Evolutionary conservation across 30 jellyfish, hydroid and myxozoan species (phyloP).

Genomic region (Aurelia coerulea): DNA sequence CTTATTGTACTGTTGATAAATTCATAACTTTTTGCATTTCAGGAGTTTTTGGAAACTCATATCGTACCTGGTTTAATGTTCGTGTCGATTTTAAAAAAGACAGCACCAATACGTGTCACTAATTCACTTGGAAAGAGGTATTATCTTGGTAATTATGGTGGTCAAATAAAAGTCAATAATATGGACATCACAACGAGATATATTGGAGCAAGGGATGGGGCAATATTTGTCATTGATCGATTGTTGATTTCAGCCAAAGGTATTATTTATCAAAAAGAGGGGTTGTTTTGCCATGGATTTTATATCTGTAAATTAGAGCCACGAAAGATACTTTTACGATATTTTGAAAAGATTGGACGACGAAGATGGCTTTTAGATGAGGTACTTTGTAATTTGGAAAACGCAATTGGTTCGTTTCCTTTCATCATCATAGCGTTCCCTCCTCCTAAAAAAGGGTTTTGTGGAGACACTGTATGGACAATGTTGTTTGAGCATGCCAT

Average conservation of each 20-base stretch:
- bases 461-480: no score
- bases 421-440: no score
- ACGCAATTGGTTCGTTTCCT: no score
- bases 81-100: constrained; percentile 8
- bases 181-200: background rate
- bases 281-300: no score
- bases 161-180: background rate
- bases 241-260: constrained; percentile 23
- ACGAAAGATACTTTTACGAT: no score
- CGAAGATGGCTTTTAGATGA: no score
- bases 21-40: background rate
- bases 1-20: no score
- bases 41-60: constrained; percentile 48
- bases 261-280: background rate
- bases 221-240: constrained; percentile 14
- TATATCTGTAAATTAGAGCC: no score
- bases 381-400: no score
- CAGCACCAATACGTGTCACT: background rate
- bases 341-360: no score
- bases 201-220: constrained; percentile 48
- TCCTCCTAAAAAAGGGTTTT: no score
- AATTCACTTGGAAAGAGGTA: constrained; percentile 3
- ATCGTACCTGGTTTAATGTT: constrained; percentile 40
- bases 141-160: background rate
- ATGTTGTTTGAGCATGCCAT: no score